A percentile compares a stretch with the other conserved stretches of the same genome.
These are phyloP conservation scores for Galemys pyrenaicus DNA, from an alignment of 2,113 vertebrate genomes.

Conservation along the genomic window DNA sequence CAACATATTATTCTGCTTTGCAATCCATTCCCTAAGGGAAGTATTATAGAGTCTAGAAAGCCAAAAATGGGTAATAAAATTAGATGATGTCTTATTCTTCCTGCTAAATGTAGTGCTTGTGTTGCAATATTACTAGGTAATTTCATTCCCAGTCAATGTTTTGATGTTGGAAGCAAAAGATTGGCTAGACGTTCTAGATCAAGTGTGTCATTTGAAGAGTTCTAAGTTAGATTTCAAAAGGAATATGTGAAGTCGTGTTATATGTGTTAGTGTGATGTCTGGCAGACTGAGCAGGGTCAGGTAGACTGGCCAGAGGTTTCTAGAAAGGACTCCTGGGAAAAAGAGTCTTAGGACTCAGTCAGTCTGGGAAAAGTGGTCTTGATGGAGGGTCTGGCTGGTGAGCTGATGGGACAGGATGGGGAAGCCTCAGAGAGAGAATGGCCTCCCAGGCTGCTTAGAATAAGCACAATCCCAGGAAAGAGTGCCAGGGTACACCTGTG, in stretches of 20 bases:
- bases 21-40: neutral
- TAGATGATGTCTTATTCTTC: constrained; percentile 8
- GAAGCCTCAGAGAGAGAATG: neutral
- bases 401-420: neutral
- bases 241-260: neutral
- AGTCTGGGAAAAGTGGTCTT: neutral
- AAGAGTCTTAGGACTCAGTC: neutral
- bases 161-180: neutral
- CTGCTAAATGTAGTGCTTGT: neutral
- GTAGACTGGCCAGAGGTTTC: neutral
- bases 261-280: neutral
- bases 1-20: neutral
- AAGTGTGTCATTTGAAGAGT: neutral
- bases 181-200: constrained; percentile 3
- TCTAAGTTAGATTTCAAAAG: neutral
- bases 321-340: neutral
- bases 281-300: neutral
- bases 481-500: neutral
- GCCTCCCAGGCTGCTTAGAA: neutral
- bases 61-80: neutral
- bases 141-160: neutral
- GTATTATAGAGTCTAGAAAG: neutral
- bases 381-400: neutral
- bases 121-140: neutral
- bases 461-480: neutral